A percentile compares a stretch with the other conserved stretches of the same genome.
Evolutionary conservation across 2,113 vertebrate species (phyloP).

Genomic region (Thamnophis sirtalis): DNA sequence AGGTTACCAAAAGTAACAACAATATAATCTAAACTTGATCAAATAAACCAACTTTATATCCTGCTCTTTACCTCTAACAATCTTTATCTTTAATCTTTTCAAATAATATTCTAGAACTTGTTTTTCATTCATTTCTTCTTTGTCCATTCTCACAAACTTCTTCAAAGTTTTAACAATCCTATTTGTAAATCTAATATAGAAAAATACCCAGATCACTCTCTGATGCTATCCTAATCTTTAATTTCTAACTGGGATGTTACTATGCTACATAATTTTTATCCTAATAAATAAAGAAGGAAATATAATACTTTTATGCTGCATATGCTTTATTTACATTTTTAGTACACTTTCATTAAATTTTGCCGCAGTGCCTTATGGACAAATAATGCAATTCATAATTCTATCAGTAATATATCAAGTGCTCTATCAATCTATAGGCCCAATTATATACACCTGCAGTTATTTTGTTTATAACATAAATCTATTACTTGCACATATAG

Average conservation of each 20-base stretch:
- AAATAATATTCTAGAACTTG: background rate
- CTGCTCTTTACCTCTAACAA: background rate
- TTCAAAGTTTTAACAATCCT: background rate
- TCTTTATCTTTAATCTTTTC: background rate
- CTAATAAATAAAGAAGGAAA: no score
- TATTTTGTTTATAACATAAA: background rate
- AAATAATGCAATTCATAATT: background rate
- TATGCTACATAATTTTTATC: background rate
- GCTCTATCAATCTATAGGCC: constrained; percentile 33
- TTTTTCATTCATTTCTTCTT: background rate
- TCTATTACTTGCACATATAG: background rate
- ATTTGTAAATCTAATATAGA: no score
- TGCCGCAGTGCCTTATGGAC: background rate
- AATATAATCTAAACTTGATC: background rate
- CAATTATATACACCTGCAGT: background rate
- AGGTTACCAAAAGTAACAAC: background rate
- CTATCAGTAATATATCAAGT: background rate
- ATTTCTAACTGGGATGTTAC: no score
- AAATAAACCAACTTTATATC: background rate
- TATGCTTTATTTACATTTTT: background rate
- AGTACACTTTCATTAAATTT: background rate
- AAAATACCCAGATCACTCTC: no score
- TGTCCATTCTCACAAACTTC: background rate
- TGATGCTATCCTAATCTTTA: background rate
- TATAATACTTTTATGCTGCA: background rate